phyloP scores from a whole-genome alignment of 2,797 vertebrate genomes.

The Pitangus sulphuratus region DNA sequence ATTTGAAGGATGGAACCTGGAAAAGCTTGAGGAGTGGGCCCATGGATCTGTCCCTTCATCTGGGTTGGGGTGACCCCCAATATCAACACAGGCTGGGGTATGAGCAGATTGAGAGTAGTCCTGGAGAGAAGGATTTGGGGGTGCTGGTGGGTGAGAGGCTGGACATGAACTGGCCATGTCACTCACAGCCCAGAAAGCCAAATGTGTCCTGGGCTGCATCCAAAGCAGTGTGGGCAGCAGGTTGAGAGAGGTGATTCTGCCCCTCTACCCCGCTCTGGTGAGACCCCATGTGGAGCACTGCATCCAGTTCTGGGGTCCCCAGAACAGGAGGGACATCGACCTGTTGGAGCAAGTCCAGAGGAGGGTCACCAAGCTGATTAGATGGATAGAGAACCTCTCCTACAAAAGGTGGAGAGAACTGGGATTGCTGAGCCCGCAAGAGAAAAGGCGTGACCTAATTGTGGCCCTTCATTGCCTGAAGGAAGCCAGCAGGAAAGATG shows the following conservation, averaged over 20 bases:
- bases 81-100: neutral
- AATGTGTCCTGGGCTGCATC: neutral
- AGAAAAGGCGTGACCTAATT: neutral
- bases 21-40: accelerated
- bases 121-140: neutral
- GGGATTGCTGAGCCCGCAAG: neutral
- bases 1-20: neutral
- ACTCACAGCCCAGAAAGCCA: neutral
- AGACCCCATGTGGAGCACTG: neutral
- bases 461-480: neutral
- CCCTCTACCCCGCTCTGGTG: neutral
- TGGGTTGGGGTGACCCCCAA: accelerated
- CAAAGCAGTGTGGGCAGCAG: neutral
- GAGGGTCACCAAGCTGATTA: neutral
- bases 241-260: neutral
- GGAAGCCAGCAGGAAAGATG: neutral
- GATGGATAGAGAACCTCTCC: neutral
- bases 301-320: neutral
- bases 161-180: neutral
- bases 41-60: neutral
- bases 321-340: accelerated
- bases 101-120: neutral
- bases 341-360: accelerated
- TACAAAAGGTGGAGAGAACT: neutral
- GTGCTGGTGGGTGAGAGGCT: neutral